Evolutionary conservation across 2,113 vertebrate genomes (phyloP).

Genomic region (Onychostruthus taczanowskii): DNA sequence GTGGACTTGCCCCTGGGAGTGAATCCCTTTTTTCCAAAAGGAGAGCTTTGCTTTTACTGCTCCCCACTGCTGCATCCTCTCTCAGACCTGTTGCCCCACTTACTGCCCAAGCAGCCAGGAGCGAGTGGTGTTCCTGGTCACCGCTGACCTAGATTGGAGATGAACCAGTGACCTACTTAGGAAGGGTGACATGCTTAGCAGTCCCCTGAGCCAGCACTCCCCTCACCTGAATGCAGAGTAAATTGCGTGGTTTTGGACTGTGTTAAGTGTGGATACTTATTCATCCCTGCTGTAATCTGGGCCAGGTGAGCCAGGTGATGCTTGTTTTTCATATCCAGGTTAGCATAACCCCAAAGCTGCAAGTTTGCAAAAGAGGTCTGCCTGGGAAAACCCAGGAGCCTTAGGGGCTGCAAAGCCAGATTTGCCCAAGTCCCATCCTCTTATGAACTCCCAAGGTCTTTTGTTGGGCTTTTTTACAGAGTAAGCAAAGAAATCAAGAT

Average conservation of each 20-base stretch:
- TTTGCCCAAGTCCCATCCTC: background rate
- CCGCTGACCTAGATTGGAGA: background rate
- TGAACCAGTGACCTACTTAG: slow-evolving; percentile 36
- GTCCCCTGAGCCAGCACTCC: slow-evolving; percentile 14
- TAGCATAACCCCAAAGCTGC: background rate
- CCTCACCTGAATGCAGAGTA: slow-evolving; percentile 13
- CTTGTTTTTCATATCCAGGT: background rate
- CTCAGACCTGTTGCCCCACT: background rate
- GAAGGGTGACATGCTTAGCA: slow-evolving; percentile 2
- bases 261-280: background rate
- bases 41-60: background rate
- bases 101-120: background rate
- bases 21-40: background rate
- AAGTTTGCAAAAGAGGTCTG: background rate
- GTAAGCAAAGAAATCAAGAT: background rate
- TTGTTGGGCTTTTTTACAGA: background rate
- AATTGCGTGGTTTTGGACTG: background rate
- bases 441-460: background rate
- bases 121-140: background rate
- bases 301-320: slow-evolving; percentile 24
- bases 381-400: background rate
- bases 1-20: background rate
- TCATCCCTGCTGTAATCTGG: background rate
- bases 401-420: background rate
- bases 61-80: background rate